Percentiles rank a stretch among this genome's conserved stretches.
Conservation (phyloP, 2,888 invertebrate species). For the Cheilosia soror region DNA sequence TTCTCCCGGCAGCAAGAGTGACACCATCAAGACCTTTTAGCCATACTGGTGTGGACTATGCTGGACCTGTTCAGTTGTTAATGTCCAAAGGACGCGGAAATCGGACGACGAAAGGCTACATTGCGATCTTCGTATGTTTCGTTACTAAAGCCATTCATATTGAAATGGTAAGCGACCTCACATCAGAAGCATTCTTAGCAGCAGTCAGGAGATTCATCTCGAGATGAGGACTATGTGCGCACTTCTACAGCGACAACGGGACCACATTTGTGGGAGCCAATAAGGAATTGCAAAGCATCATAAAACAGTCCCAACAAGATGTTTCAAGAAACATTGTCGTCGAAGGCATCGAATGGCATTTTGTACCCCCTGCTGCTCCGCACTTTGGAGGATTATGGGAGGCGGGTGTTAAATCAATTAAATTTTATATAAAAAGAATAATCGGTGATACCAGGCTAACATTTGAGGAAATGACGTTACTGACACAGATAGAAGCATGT, state of each 20-base stretch:
- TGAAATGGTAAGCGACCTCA: slow-evolving; percentile 20
- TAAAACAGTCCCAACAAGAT: too few relatives aligned
- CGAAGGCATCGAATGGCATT: slow-evolving; percentile 74
- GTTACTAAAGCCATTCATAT: slow-evolving; percentile 24
- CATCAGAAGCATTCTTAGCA: slow-evolving; percentile 11
- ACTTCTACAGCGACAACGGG: slow-evolving; percentile 19
- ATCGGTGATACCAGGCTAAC: slow-evolving; percentile 74
- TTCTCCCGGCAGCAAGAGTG: slow-evolving; percentile 4
- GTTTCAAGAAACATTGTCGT: too few relatives aligned
- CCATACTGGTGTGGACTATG: slow-evolving; percentile 24
- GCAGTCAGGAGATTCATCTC: slow-evolving; percentile 19
- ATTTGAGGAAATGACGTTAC: slow-evolving; percentile 76
- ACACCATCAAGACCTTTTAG: slow-evolving; percentile 21
- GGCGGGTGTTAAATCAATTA: slow-evolving; percentile 77
- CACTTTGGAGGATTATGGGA: slow-evolving; percentile 80
- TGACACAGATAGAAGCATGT: slow-evolving; percentile 77
- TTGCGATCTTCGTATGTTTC: neutral
- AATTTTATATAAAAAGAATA: slow-evolving; percentile 76
- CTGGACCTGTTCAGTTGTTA: slow-evolving; percentile 13
- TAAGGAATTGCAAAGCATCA: too few relatives aligned
- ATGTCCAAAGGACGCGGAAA: slow-evolving; percentile 16
- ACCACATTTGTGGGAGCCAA: slow-evolving; percentile 11
- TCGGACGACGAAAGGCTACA: slow-evolving; percentile 5
- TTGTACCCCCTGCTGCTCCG: slow-evolving; percentile 78
- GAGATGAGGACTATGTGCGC: slow-evolving; percentile 13